These are phyloP conservation scores for Artibeus jamaicensis DNA, from an alignment of 2,797 vertebrate species.

Conservation along the genomic window DNA sequence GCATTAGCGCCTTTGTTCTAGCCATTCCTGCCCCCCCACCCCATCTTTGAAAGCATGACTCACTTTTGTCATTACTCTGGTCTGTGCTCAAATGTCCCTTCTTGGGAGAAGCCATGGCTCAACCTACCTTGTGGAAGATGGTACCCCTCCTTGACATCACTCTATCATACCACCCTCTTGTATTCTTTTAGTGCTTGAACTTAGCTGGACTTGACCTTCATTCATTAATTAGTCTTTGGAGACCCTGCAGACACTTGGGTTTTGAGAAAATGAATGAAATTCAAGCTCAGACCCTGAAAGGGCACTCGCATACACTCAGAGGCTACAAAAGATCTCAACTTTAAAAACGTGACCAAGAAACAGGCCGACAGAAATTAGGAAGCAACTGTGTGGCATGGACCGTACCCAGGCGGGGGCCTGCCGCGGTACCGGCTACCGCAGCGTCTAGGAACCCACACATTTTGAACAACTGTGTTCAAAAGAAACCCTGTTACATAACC, in stretches of 20 bases:
- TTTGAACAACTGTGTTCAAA: background rate
- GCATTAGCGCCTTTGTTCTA: background rate
- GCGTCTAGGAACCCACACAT: background rate
- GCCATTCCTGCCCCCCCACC: background rate
- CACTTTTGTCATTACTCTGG: background rate
- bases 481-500: background rate
- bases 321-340: background rate
- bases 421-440: fast-evolving
- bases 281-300: background rate
- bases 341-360: background rate
- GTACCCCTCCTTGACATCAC: background rate
- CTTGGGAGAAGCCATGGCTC: background rate
- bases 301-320: background rate
- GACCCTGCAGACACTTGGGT: background rate
- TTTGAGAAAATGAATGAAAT: background rate
- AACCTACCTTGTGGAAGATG: background rate
- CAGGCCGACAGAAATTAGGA: background rate
- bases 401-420: background rate
- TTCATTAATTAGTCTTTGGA: background rate
- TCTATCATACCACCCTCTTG: background rate
- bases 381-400: background rate
- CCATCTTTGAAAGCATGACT: background rate
- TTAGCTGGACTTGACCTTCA: background rate
- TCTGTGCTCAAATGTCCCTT: background rate
- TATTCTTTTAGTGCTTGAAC: background rate